Evolutionary conservation across 2,797 vertebrate genomes (phyloP).

Genomic region (Muraenolepis orangiensis): DNA sequence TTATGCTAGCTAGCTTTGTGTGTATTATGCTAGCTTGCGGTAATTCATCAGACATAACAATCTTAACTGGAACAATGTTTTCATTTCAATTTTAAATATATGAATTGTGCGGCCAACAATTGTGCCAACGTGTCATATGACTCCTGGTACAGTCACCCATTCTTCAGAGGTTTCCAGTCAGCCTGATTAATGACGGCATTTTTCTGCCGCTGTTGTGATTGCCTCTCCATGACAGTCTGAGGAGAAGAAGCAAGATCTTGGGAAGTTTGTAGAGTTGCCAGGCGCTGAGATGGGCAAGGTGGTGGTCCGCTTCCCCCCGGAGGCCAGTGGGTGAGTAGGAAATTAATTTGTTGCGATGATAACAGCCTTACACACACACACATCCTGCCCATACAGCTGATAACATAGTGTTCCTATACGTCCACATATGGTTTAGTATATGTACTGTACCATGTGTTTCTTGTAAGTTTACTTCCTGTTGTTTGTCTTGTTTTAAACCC

Average conservation of each 20-base stretch:
- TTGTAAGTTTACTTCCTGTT: too few species aligned
- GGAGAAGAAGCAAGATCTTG: conserved; percentile 83
- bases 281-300: conserved; percentile 97
- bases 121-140: background rate
- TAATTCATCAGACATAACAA: background rate
- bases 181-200: background rate
- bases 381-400: too few species aligned
- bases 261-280: conserved; percentile 97
- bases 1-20: background rate
- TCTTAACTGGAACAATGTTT: too few species aligned
- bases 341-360: too few species aligned
- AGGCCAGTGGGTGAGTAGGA: conserved; percentile 91
- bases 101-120: background rate
- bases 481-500: too few species aligned
- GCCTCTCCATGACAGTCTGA: conserved; percentile 66
- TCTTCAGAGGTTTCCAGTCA: background rate
- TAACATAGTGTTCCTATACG: too few species aligned
- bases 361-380: too few species aligned
- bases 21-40: background rate
- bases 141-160: background rate
- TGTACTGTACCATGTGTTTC: too few species aligned
- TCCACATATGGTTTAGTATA: too few species aligned
- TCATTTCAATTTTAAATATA: background rate
- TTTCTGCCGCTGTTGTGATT: conserved; percentile 9
- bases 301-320: conserved; percentile 94